Evolutionary conservation across 1,140 invertebrate species (phyloP), one percentile per base, ranked within the genome.

Genomic region (Octopus bimaculoides): DNA sequence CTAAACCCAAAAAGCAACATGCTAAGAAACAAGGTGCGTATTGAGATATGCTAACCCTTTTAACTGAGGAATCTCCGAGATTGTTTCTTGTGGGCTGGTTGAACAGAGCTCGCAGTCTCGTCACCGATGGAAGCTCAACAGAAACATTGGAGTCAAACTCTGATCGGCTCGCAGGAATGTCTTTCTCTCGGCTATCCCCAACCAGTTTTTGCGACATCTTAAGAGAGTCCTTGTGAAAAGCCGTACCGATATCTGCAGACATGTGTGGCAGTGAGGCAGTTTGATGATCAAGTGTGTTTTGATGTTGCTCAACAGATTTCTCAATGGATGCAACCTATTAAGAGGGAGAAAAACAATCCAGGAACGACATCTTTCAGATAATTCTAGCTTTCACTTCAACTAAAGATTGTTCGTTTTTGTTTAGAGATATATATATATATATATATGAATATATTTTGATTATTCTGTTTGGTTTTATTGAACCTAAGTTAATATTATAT

Each of bases 81-180:
- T 78, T 77, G 7, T 83, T 82, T 7, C 41, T 52, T 75, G 84
- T 85, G 4, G 56, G 75, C 6, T 75, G 66, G 14, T 81, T 83
- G 78, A 88, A 88, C 84, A 87, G 83, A 7, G 85, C 84, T 52
- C 84, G 82, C 5, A 88, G 80, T n/a, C 84, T 81, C 77, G 85
- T 86, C 52, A 88, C 87, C n/a, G 86, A 87, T 5, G 87, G 87
- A 56, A 88, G 79, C 71, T 88, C 86, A 4, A 81, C 75, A 3
- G 85, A 85, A 10, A 82, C 83, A 41, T 86, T 85, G 4, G 85
- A 84, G 54, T 88, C 86, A 61, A 84, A 84, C 71, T 88, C 87
- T n/a, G 84, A 85, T 41, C 85, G 76, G 77, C 84, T 86, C 55
- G 86, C 87, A n/a, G 87, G 87, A 20, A 88, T 74, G 9, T 88